Conservation (phyloP, 1,140 invertebrate species). For the Sycophaga agraensis region DNA sequence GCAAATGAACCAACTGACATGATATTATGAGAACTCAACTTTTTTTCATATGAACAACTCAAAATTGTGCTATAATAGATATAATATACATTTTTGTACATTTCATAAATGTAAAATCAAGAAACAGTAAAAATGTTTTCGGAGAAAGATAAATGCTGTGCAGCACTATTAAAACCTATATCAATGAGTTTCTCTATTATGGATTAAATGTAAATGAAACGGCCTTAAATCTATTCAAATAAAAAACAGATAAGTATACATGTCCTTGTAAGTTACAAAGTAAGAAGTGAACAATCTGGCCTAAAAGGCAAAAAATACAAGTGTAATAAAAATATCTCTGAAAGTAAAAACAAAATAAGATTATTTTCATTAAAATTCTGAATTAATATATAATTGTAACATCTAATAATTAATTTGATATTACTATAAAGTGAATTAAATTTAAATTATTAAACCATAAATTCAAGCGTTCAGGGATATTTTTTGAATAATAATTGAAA, state of each 20-base stretch:
- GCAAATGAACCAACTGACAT: conserved; percentile 1
- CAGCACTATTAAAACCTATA: conserved; percentile 14
- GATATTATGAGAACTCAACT: conserved; percentile 25
- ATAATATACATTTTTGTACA: conserved; percentile 39
- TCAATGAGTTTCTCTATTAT: conserved; percentile 47
- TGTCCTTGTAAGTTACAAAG: conserved; percentile 36
- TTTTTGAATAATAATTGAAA: too few species aligned
- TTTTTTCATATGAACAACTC: conserved; percentile 22
- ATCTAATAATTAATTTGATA: not conserved
- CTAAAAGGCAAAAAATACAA: conserved; percentile 31
- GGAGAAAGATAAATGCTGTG: conserved; percentile 37
- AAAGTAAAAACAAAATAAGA: not conserved
- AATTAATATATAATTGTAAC: not conserved
- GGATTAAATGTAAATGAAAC: conserved; percentile 41
- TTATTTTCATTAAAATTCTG: not conserved
- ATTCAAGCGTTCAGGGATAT: conserved; percentile 21
- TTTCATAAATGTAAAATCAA: conserved; percentile 39
- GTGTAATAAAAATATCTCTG: conserved; percentile 24
- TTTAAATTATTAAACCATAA: too few species aligned
- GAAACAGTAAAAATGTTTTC: conserved; percentile 33
- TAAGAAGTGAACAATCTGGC: conserved; percentile 33
- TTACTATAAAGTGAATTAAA: too few species aligned
- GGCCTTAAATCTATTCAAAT: conserved; percentile 53
- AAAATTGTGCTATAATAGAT: conserved; percentile 23
- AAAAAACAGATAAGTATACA: conserved; percentile 39